Evolutionary conservation across 2,888 invertebrate genomes (phyloP).

Genomic region (Tetheella fluctuosa): DNA sequence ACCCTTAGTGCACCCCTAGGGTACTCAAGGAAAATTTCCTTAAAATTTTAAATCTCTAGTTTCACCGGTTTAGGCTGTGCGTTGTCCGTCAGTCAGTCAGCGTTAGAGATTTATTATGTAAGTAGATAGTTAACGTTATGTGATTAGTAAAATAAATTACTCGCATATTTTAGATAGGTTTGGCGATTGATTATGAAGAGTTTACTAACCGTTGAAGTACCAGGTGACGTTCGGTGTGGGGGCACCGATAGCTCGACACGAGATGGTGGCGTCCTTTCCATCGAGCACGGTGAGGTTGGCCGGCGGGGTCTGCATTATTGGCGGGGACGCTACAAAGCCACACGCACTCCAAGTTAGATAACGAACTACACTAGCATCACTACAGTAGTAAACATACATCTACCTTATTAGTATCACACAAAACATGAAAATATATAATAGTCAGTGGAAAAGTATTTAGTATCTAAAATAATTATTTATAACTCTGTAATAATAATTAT

Average conservation of each 20-base stretch:
- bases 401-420: conserved; percentile 1
- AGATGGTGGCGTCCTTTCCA: conserved; percentile 95
- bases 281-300: conserved; percentile 95
- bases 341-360: conserved; percentile 67
- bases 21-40: too few relatives aligned
- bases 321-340: conserved; percentile 92
- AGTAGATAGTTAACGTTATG: too few relatives aligned
- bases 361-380: conserved; percentile 8
- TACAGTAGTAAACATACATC: not conserved
- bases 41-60: too few relatives aligned
- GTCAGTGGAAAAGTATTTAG: too few relatives aligned
- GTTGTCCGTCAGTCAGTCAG: too few relatives aligned
- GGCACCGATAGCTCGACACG: conserved; percentile 95
- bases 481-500: not conserved
- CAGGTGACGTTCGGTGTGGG: conserved; percentile 96
- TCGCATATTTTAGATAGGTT: not conserved
- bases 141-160: too few relatives aligned
- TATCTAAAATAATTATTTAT: too few relatives aligned
- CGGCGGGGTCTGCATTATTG: conserved; percentile 93
- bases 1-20: too few relatives aligned
- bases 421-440: not conserved
- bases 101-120: too few relatives aligned
- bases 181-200: conserved; percentile 2
- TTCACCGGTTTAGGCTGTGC: too few relatives aligned
- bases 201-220: conserved; percentile 93